A percentile compares a stretch with the other conserved stretches of the same genome.
phyloP scores from a whole-genome alignment of 1,140 invertebrate genomes.

The Melitaea cinxia region DNA sequence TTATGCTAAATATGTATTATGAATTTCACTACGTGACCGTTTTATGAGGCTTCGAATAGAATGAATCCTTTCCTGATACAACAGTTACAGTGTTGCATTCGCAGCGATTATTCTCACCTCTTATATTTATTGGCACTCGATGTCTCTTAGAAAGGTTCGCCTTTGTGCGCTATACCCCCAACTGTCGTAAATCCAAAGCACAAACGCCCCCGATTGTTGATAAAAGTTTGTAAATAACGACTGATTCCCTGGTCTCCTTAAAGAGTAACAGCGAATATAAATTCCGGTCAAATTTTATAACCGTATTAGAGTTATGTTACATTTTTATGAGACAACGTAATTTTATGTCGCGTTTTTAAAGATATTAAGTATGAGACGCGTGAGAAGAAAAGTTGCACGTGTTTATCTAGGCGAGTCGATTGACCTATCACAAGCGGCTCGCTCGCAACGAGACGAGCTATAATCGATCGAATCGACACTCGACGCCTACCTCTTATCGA shows the following conservation, averaged over 20 bases:
- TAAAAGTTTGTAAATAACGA: constrained; percentile 75
- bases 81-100: constrained; percentile 70
- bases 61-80: constrained; percentile 44
- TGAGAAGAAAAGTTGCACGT: neutral
- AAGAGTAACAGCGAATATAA: constrained; percentile 41
- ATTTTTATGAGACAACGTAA: constrained; percentile 5
- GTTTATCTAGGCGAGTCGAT: constrained; percentile 18
- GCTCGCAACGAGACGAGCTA: constrained; percentile 49
- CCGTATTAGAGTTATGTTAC: constrained; percentile 45
- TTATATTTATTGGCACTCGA: constrained; percentile 75
- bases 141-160: constrained; percentile 73
- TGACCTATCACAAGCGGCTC: constrained; percentile 34
- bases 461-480: constrained; percentile 75
- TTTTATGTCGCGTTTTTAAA: neutral
- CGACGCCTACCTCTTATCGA: constrained; percentile 76
- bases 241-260: constrained; percentile 62
- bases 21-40: constrained; percentile 68
- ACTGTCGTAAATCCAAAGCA: constrained; percentile 62
- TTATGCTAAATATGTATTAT: constrained; percentile 69
- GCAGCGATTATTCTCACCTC: constrained; percentile 68
- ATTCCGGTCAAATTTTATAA: constrained; percentile 45
- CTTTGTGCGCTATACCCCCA: constrained; percentile 59
- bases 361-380: neutral
- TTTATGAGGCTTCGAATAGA: constrained; percentile 59
- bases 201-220: constrained; percentile 59